Conservation (phyloP, 2,113 vertebrate genomes). For the Oncorhynchus clarkii region DNA sequence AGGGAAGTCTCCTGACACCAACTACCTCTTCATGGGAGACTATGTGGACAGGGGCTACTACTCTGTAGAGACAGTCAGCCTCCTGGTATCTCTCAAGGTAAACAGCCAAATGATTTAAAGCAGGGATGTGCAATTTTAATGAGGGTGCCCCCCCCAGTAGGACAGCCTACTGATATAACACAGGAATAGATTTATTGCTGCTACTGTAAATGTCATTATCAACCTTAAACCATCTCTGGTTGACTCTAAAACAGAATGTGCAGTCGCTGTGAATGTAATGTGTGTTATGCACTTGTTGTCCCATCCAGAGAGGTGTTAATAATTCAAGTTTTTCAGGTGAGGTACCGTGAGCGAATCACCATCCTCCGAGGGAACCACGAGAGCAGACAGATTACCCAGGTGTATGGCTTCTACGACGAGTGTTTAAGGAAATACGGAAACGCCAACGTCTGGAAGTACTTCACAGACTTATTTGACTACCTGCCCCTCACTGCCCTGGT, state of each 20-base stretch:
- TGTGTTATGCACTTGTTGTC: not conserved
- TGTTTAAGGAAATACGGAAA: conserved; percentile 98
- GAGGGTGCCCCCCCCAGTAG: not conserved
- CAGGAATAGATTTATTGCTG: not conserved
- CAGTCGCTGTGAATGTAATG: not conserved
- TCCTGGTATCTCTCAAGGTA: conserved; percentile 98
- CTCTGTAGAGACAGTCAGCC: conserved; percentile 94
- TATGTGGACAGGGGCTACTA: conserved; percentile 80
- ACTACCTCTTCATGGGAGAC: conserved; percentile 91
- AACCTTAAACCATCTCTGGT: not conserved
- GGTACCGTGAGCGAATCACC: conserved; percentile 95
- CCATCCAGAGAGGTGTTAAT: not conserved
- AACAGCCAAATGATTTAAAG: conserved; percentile 3
- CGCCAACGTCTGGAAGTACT: conserved; percentile 98
- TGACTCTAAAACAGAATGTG: not conserved
- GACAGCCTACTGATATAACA: not conserved
- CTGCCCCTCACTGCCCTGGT: conserved; percentile 95
- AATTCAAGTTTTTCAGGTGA: conserved; percentile 73
- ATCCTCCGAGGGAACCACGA: conserved; percentile 97
- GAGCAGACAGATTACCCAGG: conserved; percentile 81
- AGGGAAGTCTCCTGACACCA: conserved; percentile 96
- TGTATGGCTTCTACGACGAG: conserved; percentile 78
- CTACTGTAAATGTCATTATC: not conserved
- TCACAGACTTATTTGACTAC: conserved; percentile 82
- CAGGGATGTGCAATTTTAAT: no score